phyloP scores from a whole-genome alignment of 2,797 vertebrate species.

The Notolepis coatsorum region DNA sequence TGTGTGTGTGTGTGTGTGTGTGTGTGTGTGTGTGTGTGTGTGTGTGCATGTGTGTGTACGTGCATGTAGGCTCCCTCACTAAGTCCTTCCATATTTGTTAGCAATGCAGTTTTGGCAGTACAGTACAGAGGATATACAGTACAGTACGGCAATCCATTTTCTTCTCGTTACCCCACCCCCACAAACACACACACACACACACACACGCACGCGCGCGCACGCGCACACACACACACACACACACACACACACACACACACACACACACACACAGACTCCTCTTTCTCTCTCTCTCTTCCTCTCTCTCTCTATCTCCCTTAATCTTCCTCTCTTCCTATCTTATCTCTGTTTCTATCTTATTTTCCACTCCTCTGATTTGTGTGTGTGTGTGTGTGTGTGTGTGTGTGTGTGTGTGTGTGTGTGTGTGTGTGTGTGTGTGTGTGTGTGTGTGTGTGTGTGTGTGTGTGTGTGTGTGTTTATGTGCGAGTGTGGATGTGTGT shows the following conservation, averaged over 20 bases:
- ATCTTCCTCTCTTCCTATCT: background rate
- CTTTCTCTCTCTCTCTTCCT: background rate
- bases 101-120: no score
- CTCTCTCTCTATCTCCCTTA: background rate
- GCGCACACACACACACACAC: no score
- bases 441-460: background rate
- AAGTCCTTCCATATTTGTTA: no score
- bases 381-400: background rate
- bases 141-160: no score
- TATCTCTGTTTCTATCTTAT: background rate
- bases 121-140: no score
- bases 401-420: background rate
- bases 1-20: constrained; percentile 6
- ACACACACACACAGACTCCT: no score
- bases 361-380: background rate
- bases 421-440: no score
- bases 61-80: no score
- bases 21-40: constrained; percentile 4
- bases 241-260: no score
- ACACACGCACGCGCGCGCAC: no score
- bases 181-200: no score
- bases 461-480: constrained; percentile 3
- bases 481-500: background rate
- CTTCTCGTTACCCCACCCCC: no score
- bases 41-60: background rate